Base-by-base conservation (phyloP, 2,888 invertebrate species). In the Ptilodon capucinus region DNA sequence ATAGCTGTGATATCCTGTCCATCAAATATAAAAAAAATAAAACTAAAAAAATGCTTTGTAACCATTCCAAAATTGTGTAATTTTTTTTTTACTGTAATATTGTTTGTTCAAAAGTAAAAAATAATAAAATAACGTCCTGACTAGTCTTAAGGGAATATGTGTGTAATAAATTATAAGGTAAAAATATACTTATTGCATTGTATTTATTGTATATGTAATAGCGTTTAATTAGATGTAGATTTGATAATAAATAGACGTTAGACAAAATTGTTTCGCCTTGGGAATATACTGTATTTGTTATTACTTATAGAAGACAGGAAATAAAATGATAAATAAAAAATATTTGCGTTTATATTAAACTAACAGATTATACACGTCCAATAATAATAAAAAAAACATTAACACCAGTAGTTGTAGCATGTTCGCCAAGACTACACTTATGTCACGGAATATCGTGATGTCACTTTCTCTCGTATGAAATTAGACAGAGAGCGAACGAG, bases 1-100 rank as follows among this genome's bases (percentile, higher is more conserved):
- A 83, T 85, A 86, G 86, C 90, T 90, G 90, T 90, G 90, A 90
- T 90, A 90, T 82, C 75, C 81, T 79, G 74, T 82, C 74, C 64
- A 75, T 64, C 75, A 70, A 68, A 63, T 60, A 76, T 72, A 63
- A 53, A 64, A 56, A 73, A 69, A 69, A 50, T 48, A 49, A 48
- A 61, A 54, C 68, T 69, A 69, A 68, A 60, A 68, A 70, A 57
- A 62, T 62, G 73, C 74, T 73, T 77, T 65, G 51, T 71, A 58
- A 63, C 51, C 48, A 46, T 58, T 55, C 55, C 55, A 47, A 65
- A 52, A 49, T 46, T 53, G 50, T 55, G 49, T 62, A 60, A 59
- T 58, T 70, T 67, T 61, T 61, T 52, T 45, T 42, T 46, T 42
- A 36, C 19, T 28, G 44, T 42, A 47, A 34, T 25, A 42, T 44